These are phyloP conservation scores for Hippasteria phrygiana DNA, from an alignment of 53 echinoderm and acorn worm genomes.

Conservation along the genomic window DNA sequence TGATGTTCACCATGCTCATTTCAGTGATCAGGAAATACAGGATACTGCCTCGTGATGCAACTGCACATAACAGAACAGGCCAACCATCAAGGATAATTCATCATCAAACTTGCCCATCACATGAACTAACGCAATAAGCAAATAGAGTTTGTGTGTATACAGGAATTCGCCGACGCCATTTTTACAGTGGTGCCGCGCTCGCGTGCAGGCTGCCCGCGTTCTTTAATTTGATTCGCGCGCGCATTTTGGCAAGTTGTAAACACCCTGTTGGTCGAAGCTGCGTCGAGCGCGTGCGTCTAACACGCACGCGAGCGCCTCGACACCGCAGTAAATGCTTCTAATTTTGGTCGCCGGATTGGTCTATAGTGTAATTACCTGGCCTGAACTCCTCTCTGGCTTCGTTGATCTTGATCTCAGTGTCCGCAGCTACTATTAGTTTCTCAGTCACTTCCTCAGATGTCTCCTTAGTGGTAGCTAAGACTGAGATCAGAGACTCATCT, in stretches of 20 bases:
- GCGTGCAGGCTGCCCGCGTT: no score
- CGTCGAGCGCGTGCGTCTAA: no score
- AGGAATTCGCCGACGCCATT: no score
- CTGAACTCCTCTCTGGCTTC: constrained; percentile 97
- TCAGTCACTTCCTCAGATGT: constrained; percentile 96
- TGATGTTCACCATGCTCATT: constrained; percentile 99
- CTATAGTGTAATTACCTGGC: constrained; percentile 80
- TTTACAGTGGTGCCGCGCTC: no score
- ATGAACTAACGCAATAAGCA: no score
- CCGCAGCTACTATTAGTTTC: constrained; percentile 95
- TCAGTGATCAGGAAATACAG: constrained; percentile 99
- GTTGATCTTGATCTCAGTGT: constrained; percentile 99
- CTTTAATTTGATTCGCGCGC: no score
- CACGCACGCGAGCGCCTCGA: no score
- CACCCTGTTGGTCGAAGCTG: no score
- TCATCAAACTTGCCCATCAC: background rate
- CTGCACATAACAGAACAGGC: constrained; percentile 58
- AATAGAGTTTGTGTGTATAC: no score
- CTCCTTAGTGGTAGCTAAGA: constrained; percentile 91
- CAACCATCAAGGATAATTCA: background rate
- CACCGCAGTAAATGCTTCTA: no score
- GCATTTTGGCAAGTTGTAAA: no score
- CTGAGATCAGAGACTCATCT: constrained; percentile 94
- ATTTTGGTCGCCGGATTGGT: no score
- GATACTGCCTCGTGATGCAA: constrained; percentile 96